Base-by-base conservation (phyloP, 2,797 vertebrate genomes). In the Poecilia picta region DNA sequence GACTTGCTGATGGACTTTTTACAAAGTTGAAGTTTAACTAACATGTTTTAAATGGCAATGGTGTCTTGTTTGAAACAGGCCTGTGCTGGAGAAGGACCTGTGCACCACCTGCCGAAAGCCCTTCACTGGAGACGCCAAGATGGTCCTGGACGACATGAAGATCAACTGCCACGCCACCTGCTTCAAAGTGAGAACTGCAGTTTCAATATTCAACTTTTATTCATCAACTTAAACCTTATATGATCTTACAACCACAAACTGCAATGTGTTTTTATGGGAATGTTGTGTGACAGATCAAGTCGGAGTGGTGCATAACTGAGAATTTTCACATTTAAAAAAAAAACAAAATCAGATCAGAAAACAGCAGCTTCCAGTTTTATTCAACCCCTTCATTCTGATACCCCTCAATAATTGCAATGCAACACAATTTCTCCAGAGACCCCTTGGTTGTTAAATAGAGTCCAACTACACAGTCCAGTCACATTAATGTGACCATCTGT, bases 101-200 rank as follows among this genome's bases (percentile, higher is more conserved):
- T 99, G 98, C 92, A 97, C 96, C 77, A 93, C 88, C 88, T 99
- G 98, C 91, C 96, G 91, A 71, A 98, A 97, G 82, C 96, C 97
- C 75, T 95, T 99, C 94, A 96, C 90, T 43, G 88, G 92, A 23
- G 96, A 97, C 31, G 96, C 97, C 75, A 99, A 98, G 95, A 99
- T 99, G 95, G 95, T 99, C 88, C 95, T 99, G 91, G 97, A 98
- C 51, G 97, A 98, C 71, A 92, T 98, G 92, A 97, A 96, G 81
- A 97, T 99, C 89, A 97, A 96, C 89, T 99, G 98, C 89, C 98
- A 99, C 75, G 97, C 97, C 0, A 92, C 95, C 82, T 99, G 98
- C 94, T 99, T 99, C 88, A 99, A 97, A 96, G 98, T 99, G 94
- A 94, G 87, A 18, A 28, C 3, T 77, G 45, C 31, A 1, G 8